Evolutionary conservation across 2,797 vertebrate species (phyloP).

Genomic region (Pangasius djambal): DNA sequence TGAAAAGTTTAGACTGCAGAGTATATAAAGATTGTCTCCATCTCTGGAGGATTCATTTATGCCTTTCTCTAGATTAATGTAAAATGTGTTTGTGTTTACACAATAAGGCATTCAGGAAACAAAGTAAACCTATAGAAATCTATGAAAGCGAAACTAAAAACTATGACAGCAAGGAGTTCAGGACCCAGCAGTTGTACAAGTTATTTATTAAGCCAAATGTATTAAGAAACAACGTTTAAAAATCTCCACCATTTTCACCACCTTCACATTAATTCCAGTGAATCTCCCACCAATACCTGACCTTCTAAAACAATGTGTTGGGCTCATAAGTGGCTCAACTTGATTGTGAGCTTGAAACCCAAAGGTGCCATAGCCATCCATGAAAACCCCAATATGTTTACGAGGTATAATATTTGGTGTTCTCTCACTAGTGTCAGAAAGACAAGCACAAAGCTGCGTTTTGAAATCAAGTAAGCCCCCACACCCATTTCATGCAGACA

Average conservation of each 20-base stretch:
- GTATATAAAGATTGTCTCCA: background rate
- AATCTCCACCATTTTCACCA: background rate
- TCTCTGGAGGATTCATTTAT: background rate
- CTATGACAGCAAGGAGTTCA: background rate
- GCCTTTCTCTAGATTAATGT: background rate
- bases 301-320: background rate
- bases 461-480: background rate
- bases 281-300: background rate
- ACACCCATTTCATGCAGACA: background rate
- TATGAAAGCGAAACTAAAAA: background rate
- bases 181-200: background rate
- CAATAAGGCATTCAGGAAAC: background rate
- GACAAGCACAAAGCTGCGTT: background rate
- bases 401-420: background rate
- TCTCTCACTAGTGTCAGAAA: background rate
- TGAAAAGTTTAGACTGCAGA: background rate
- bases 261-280: background rate
- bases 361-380: background rate
- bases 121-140: background rate
- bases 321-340: background rate
- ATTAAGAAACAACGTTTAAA: background rate
- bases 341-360: background rate
- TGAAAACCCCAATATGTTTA: background rate
- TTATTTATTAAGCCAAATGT: background rate
- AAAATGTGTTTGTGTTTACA: background rate